Conservation (phyloP, 2,113 vertebrate genomes). For the Anas platyrhynchos region DNA sequence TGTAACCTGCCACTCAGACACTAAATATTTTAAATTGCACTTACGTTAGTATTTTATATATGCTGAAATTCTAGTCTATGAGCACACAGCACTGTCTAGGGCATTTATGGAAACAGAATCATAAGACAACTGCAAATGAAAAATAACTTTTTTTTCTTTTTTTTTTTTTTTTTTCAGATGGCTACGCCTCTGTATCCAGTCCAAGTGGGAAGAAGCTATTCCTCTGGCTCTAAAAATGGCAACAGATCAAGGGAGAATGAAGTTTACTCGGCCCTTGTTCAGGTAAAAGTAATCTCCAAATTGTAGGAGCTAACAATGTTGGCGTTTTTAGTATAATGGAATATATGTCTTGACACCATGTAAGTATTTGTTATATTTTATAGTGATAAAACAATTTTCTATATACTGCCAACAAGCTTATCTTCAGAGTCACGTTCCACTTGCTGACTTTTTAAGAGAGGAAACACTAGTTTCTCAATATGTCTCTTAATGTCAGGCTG, state of each 20-base stretch:
- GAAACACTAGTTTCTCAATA: neutral
- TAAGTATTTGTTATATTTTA: neutral
- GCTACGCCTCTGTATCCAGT: conserved; percentile 90
- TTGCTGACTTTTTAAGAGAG: neutral
- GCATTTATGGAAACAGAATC: neutral
- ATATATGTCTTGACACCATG: neutral
- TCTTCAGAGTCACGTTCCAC: neutral
- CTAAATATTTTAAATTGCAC: neutral
- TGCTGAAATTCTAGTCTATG: neutral
- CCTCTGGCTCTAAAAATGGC: conserved; percentile 94
- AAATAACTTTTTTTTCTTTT: neutral
- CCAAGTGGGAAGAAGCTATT: conserved; percentile 90
- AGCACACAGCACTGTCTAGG: neutral
- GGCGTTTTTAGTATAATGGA: neutral
- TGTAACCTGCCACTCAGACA: neutral
- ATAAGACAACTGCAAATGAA: neutral
- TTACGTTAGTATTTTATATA: neutral
- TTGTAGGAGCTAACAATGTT: neutral
- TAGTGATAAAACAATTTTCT: neutral
- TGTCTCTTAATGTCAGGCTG: neutral
- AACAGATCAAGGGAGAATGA: conserved; percentile 95
- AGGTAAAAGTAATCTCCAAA: conserved; percentile 77
- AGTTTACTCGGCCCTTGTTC: conserved; percentile 94
- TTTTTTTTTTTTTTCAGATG: conserved; percentile 78
- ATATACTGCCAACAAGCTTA: neutral